Percentiles rank a stretch among this genome's conserved stretches.
Evolutionary conservation across 2,113 vertebrate species (phyloP).

Genomic region (Isichthys henryi): DNA sequence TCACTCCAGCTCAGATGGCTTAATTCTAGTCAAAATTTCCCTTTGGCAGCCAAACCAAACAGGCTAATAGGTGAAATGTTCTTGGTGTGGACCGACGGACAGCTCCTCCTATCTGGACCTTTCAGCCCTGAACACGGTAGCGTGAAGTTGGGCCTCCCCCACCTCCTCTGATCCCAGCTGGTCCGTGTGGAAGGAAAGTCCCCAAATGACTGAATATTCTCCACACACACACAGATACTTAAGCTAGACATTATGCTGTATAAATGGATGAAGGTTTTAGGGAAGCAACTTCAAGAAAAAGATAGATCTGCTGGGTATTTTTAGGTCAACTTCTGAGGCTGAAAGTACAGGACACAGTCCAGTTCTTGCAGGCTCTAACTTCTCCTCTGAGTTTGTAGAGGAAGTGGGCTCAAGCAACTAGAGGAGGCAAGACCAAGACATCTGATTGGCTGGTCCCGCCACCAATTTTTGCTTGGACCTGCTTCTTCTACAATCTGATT

Average conservation of each 20-base stretch:
- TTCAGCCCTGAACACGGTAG: not conserved
- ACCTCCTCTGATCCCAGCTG: not conserved
- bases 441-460: too few relatives aligned
- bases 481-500: too few relatives aligned
- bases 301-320: not conserved
- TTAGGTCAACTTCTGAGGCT: not conserved
- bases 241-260: not conserved
- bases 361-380: not conserved
- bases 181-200: not conserved
- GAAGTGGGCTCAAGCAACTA: too few relatives aligned
- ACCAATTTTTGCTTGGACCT: too few relatives aligned
- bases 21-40: not conserved
- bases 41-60: not conserved
- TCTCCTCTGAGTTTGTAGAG: too few relatives aligned
- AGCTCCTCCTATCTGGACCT: not conserved
- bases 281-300: not conserved
- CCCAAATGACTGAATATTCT: not conserved
- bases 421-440: too few relatives aligned
- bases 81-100: not conserved
- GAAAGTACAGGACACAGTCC: not conserved
- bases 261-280: not conserved
- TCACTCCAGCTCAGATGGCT: not conserved
- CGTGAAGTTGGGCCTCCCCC: not conserved
- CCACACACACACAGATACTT: not conserved
- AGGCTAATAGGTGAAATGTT: not conserved